Base-by-base conservation (phyloP, 2,888 invertebrate species). In the Camptogramma bilineatum region DNA sequence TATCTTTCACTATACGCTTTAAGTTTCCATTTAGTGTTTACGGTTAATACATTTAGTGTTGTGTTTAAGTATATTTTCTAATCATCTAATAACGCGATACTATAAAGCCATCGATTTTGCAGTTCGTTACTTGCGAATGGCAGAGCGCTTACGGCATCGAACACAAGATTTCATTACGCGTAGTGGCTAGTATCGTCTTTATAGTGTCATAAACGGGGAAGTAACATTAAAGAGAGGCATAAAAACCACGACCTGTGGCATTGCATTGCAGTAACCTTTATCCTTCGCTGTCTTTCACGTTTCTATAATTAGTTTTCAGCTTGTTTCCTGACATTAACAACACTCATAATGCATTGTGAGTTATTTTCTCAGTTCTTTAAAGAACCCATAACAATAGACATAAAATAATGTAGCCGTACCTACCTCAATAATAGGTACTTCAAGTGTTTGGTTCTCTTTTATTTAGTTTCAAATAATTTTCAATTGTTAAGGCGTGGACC, bases 111-210 rank as follows among this genome's bases (percentile, higher is more conserved):
- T 69, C 64, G 56, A 68, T 71, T 62, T 65, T 21, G 51, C 48
- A 65, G 71, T 75, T 76, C 73, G 74, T 76, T 71, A 76, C 72
- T 73, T 73, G 77, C 74, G 79, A 77, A 80, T 72, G 70, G 73
- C 66, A 48, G 64, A 70, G 74, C 54, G 73, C 79, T 83, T 80
- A 68, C 80, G 82, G 85, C 90, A 91, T 91, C 85, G 90, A 91
- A 88, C 88, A 85, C 82, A 86, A 88, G 89, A 91, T 93, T 93
- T 93, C 92, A 93, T 93, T 93, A 93, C 91, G 86, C 88, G 89
- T 91, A 93, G 92, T 91, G 92, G 90, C 86, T 86, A 83, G 87
- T 87, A 89, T 90, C 88, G 88, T 82, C 88, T 92, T 93, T 92
- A 93, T 91, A 84, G 91, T 90, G 88, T 88, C 90, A 91, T 93